phyloP scores from a whole-genome alignment of 2,113 vertebrate genomes.

The Pygoscelis antarcticus region DNA sequence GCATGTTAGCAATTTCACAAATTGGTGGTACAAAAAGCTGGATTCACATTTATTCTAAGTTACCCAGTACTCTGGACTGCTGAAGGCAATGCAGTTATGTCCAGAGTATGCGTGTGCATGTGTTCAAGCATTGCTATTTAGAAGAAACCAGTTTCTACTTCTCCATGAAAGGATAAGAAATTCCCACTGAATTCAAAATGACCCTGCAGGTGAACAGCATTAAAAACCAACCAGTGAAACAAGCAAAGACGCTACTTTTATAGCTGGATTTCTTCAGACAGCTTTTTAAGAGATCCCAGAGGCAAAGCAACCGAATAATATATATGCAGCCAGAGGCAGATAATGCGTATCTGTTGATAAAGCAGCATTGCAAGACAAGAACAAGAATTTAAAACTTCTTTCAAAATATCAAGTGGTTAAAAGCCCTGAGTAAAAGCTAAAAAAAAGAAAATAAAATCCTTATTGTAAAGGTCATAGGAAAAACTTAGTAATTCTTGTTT shows the following conservation, averaged over 20 bases:
- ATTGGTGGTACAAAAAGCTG: neutral
- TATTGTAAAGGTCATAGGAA: neutral
- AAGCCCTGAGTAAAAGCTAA: neutral
- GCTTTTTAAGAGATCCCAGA: slow-evolving; percentile 51
- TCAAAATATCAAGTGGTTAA: neutral
- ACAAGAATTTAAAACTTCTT: neutral
- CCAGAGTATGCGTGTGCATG: neutral
- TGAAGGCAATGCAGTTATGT: neutral
- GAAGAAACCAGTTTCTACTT: neutral
- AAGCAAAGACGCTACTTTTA: neutral
- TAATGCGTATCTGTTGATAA: slow-evolving; percentile 3
- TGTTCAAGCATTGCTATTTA: neutral
- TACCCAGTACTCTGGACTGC: slow-evolving; percentile 11
- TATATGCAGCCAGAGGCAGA: neutral
- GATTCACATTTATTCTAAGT: neutral
- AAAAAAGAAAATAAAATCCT: neutral
- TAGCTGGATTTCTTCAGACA: slow-evolving; percentile 20
- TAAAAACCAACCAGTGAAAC: neutral
- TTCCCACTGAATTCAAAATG: neutral
- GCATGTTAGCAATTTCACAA: neutral
- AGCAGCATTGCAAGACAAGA: neutral
- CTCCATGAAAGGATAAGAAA: neutral
- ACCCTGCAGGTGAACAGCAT: neutral
- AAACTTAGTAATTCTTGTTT: slow-evolving; percentile 36
- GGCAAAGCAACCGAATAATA: slow-evolving; percentile 20